Evolutionary conservation across 2,113 vertebrate species (phyloP).

Genomic region (Pagrus major): DNA sequence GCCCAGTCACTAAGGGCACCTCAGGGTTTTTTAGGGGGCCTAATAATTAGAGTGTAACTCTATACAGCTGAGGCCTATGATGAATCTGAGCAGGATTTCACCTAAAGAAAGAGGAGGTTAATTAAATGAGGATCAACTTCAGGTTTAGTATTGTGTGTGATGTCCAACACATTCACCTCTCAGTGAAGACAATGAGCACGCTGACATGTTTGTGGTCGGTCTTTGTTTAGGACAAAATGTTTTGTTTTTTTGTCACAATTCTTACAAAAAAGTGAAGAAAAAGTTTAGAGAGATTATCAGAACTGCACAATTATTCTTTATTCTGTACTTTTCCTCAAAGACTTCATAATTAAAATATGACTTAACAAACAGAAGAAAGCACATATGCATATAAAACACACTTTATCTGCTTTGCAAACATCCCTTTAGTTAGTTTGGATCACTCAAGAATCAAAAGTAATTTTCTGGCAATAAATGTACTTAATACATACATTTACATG

Average conservation of each 20-base stretch:
- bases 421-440: no score
- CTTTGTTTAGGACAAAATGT: background rate
- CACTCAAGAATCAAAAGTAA: no score
- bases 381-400: background rate
- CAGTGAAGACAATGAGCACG: constrained; percentile 5
- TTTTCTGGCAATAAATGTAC: no score
- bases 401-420: background rate
- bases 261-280: background rate
- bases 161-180: constrained; percentile 29
- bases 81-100: constrained; percentile 58
- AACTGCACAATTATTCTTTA: background rate
- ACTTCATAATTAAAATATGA: background rate
- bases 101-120: constrained; percentile 41
- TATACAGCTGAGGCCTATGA: constrained; percentile 70
- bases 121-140: constrained; percentile 69
- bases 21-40: constrained; percentile 66
- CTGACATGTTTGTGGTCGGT: background rate
- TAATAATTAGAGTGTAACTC: constrained; percentile 83
- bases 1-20: constrained; percentile 70
- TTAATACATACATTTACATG: no score
- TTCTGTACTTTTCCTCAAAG: background rate
- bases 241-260: background rate
- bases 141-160: constrained; percentile 41
- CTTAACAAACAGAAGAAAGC: background rate
- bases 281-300: no score